Evolutionary conservation across 2,888 invertebrate genomes (phyloP), one percentile per base, ranked within the genome.

Genomic region (Hydriomena furcata): DNA sequence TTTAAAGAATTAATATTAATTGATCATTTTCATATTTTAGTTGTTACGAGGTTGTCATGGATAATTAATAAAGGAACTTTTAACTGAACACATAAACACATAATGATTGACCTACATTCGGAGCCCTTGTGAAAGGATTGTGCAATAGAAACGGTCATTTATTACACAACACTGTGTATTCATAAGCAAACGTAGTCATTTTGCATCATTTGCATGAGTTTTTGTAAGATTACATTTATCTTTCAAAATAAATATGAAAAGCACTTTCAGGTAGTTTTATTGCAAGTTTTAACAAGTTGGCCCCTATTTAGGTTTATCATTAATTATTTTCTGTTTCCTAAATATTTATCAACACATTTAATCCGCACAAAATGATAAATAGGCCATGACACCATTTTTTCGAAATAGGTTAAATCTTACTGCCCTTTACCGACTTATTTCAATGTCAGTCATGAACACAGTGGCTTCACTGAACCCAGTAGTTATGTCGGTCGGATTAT

Each of bases 401-500:
- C 47, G 67, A 86, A 84, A 82, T 87, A 62, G 84, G 85, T 85
- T 88, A 89, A 79, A 84, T 84, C 79, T 73, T 77, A 68, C 82
- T 91, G 91, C 88, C 90, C 89, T 90, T 88, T 89, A 86, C 87
- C 88, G 86, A 88, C 82, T 66, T 87, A 85, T 82, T 91, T 91
- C 91, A 91, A 91, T 91, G 91, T 91, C 91, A 91, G 90, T 91
- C 91, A 92, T 92, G 92, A 92, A 90, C 84, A 89, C 87, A 88
- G 94, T 91, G 90, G 91, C 89, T 92, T 87, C 85, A 91, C 93
- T 94, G 94, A 94, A 91, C 92, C 47, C 42, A 52, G 52, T 42
- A 47, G 93, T 93, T 91, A 92, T 92, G 93, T 93, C 93, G 92
- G 93, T 93, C 93, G 92, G 92, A 93, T 93, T 94, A 94, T 93